These are phyloP conservation scores for Umimayanthus kanabou DNA, from an alignment of 92 coral and sea anemone genomes.

Conservation along the genomic window DNA sequence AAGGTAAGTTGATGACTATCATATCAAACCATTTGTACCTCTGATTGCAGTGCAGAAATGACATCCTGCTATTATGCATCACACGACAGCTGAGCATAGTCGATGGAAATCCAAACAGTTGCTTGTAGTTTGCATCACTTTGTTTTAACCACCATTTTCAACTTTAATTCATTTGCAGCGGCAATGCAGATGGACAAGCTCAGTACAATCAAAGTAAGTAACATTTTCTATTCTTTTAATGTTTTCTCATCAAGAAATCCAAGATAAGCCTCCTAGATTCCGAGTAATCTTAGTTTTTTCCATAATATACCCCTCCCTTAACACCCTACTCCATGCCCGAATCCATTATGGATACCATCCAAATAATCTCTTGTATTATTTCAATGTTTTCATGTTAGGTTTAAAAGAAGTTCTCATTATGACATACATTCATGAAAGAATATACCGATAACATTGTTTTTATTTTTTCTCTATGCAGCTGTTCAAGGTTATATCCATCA, in stretches of 20 bases:
- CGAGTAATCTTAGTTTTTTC: constrained; percentile 15
- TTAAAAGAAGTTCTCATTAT: constrained; percentile 24
- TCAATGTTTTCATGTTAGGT: constrained; percentile 23
- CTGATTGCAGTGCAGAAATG: constrained; percentile 27
- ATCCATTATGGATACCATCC: constrained; percentile 26
- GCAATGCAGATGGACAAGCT: constrained; percentile 23
- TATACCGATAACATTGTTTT: constrained; percentile 16
- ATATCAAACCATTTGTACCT: constrained; percentile 31
- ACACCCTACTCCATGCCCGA: constrained; percentile 25
- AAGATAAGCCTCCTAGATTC: constrained; percentile 25
- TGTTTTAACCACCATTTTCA: constrained; percentile 25
- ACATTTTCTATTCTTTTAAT: constrained; percentile 19
- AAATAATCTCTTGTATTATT: constrained; percentile 26
- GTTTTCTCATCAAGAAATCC: constrained; percentile 25
- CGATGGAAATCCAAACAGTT: constrained; percentile 30
- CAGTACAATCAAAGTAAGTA: constrained; percentile 31
- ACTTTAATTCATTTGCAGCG: constrained; percentile 21
- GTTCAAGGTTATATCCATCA: constrained; percentile 26
- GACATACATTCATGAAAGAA: constrained; percentile 29
- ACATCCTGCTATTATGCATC: constrained; percentile 25
- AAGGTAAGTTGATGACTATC: constrained; percentile 33
- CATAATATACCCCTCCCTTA: constrained; percentile 27
- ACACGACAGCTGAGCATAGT: constrained; percentile 26
- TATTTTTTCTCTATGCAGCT: constrained; percentile 19
- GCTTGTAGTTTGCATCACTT: constrained; percentile 27